A percentile compares a stretch with the other conserved stretches of the same genome.
Conservation (phyloP, 1,140 invertebrate genomes). For the Apis cerana region DNA sequence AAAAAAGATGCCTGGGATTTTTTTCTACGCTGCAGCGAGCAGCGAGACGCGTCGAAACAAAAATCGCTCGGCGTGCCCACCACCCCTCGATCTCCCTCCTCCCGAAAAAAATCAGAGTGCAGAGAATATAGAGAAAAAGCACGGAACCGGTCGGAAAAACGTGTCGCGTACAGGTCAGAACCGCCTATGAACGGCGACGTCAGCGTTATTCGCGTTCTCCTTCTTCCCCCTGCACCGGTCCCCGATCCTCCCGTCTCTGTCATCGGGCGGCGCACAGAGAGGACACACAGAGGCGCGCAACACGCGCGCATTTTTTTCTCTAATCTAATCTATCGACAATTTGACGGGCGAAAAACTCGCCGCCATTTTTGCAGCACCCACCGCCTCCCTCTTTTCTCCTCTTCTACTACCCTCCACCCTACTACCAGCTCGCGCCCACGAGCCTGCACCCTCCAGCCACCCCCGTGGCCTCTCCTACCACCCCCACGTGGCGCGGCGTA, state of each 20-base stretch:
- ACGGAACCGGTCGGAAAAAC: conserved; percentile 60
- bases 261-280: conserved; percentile 7
- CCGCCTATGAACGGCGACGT: conserved; percentile 57
- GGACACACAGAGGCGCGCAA: conserved; percentile 27
- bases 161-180: conserved; percentile 59
- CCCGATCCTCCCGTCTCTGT: conserved; percentile 27
- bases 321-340: conserved; percentile 81
- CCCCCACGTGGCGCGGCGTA: conserved; percentile 73
- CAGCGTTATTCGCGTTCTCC: conserved; percentile 55
- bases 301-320: conserved; percentile 68
- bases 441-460: conserved; percentile 46
- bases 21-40: neutral
- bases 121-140: conserved; percentile 48
- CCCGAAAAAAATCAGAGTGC: conserved; percentile 18
- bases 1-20: neutral
- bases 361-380: conserved; percentile 74
- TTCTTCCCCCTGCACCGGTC: neutral
- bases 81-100: neutral
- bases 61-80: conserved; percentile 27
- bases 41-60: conserved; percentile 44
- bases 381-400: conserved; percentile 11
- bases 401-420: conserved; percentile 30
- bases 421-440: conserved; percentile 23
- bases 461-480: conserved; percentile 44
- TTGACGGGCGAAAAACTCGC: conserved; percentile 79